Base-by-base conservation (phyloP, 2,888 invertebrate species). In the Miltochrista miniata region DNA sequence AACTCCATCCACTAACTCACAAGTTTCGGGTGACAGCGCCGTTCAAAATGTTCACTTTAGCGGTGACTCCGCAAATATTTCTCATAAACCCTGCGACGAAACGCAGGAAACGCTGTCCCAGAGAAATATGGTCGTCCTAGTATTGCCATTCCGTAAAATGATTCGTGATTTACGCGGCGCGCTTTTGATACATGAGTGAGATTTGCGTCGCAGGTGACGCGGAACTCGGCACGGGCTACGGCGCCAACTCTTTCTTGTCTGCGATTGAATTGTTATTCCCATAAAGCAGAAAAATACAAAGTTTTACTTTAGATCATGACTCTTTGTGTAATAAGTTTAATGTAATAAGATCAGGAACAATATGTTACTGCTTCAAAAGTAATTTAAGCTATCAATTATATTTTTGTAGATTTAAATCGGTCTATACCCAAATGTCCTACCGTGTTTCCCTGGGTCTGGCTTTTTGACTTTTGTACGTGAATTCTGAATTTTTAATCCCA, bases 111-210 rank as follows among this genome's bases (percentile, higher is more conserved):
- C 74, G 59, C 71, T 62, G 62, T 61, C 56, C 63, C 65, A 65
- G 65, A 83, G 81, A 86, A 79, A 82, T 81, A 83, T 83, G 80
- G 73, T 59, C 68, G 74, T 69, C 74, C 74, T 72, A 74, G 76
- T 78, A 79, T 81, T 80, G 77, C 77, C 74, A 73, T 79, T 71
- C 68, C 67, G 77, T 76, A 78, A 84, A 84, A 85, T 85, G 79
- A 81, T 86, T 83, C 74, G 79, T 83, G 85, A 87, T 84, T 82
- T 84, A 85, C 76, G 76, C 68, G 65, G 63, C 66, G 57, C 72
- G 74, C 73, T 76, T 83, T 81, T 85, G 84, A 81, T 83, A 79
- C 81, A 81, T 72, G 76, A 72, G 70, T 59, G 68, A 71, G 75
- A 83, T 81, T 79, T 76, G 76, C 70, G 73, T 66, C 76, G 64